Conservation (phyloP, 1,140 invertebrate genomes). For the Bursaphelenchus mucronatus region DNA sequence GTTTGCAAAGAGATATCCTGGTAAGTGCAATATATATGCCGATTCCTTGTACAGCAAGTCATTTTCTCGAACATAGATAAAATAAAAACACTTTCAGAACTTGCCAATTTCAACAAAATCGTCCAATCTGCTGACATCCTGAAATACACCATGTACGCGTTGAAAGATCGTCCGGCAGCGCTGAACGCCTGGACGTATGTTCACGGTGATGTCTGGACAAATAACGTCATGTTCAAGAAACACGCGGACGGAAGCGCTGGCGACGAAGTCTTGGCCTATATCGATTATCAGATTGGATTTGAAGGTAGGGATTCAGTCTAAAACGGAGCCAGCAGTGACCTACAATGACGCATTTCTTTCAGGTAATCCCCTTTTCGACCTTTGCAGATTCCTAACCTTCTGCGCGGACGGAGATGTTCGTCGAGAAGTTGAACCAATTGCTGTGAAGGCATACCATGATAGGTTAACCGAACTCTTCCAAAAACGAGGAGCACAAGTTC, state of each 20-base stretch:
- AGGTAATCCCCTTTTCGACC: conserved; percentile 8
- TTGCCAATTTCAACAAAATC: too few relatives aligned
- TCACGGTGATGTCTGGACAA: conserved; percentile 9
- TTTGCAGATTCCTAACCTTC: conserved; percentile 4
- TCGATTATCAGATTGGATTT: conserved; percentile 9
- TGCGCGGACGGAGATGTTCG: not conserved
- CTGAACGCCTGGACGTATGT: not conserved
- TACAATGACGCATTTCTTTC: not conserved
- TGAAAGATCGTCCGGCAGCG: not conserved
- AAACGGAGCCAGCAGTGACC: too few relatives aligned
- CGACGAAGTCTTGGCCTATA: not conserved
- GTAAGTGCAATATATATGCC: too few relatives aligned
- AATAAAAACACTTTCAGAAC: too few relatives aligned
- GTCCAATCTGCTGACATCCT: too few relatives aligned
- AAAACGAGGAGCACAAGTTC: not conserved
- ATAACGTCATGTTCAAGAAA: conserved; percentile 13
- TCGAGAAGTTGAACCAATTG: not conserved
- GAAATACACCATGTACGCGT: not conserved
- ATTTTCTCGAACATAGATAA: too few relatives aligned
- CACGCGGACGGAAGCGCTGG: not conserved
- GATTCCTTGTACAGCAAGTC: too few relatives aligned
- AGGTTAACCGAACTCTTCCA: conserved; percentile 1
- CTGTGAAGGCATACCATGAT: not conserved
- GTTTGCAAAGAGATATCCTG: too few relatives aligned
- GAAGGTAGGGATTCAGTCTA: not conserved